Conservation (phyloP, 1,140 invertebrate genomes). For the Drosophila miranda region DNA sequence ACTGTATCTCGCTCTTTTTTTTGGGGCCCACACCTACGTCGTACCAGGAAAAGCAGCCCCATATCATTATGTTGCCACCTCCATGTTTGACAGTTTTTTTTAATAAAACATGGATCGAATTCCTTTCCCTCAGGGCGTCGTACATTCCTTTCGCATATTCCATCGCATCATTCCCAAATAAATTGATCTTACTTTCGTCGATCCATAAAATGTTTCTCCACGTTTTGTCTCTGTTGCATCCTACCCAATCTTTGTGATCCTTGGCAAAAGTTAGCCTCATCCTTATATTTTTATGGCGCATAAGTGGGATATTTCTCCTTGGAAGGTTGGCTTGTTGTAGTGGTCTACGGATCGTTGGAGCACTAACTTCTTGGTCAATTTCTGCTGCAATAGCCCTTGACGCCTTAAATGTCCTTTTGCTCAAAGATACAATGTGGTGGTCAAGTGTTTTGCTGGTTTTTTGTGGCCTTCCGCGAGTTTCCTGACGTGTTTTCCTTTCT, state of each 20-base stretch:
- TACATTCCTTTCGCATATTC: conserved; percentile 7
- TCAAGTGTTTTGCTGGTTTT: conserved; percentile 6
- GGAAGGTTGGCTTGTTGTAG: conserved; percentile 9
- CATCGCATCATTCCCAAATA: not conserved
- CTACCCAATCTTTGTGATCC: conserved; percentile 3
- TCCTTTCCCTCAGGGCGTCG: not conserved
- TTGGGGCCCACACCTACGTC: too few species aligned
- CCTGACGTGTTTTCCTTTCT: conserved; percentile 9
- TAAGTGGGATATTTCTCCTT: conserved; percentile 3
- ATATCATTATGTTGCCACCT: too few species aligned
- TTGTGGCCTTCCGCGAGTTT: conserved; percentile 2
- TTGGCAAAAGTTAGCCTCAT: conserved; percentile 3
- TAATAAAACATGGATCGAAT: conserved; percentile 5
- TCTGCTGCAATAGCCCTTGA: conserved; percentile 10
- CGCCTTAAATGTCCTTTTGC: conserved; percentile 18
- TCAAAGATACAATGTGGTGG: not conserved
- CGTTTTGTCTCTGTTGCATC: conserved; percentile 1
- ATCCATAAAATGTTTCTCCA: conserved; percentile 3
- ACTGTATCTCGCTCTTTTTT: too few species aligned
- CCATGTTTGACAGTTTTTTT: too few species aligned
- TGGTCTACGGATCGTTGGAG: conserved; percentile 5
- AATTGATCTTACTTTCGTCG: conserved; percentile 17
- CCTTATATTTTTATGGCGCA: conserved; percentile 2
- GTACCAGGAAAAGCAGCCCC: too few species aligned
- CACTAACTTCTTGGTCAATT: conserved; percentile 2